phyloP scores from a whole-genome alignment of 2,888 invertebrate species.

The Idaea aversata region DNA sequence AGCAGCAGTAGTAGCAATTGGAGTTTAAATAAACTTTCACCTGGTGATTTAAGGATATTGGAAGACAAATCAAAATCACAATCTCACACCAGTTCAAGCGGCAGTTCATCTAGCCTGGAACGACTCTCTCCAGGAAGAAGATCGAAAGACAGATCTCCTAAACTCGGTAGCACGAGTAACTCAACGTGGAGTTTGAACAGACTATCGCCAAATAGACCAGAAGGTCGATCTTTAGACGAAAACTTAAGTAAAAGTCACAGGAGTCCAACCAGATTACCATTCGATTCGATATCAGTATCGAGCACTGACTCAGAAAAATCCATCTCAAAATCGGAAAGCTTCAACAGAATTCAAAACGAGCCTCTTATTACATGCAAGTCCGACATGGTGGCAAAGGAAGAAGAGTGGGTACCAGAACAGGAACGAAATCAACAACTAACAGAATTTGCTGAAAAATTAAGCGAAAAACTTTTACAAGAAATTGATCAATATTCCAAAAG shows the following conservation, averaged over 20 bases:
- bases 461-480: constrained; percentile 89
- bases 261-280: constrained; percentile 72
- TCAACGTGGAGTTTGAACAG: constrained; percentile 77
- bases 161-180: constrained; percentile 73
- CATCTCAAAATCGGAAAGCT: constrained; percentile 76
- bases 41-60: constrained; percentile 72
- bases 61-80: constrained; percentile 73
- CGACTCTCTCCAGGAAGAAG: constrained; percentile 72
- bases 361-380: constrained; percentile 76
- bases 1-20: constrained; percentile 78
- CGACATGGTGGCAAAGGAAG: constrained; percentile 71
- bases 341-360: constrained; percentile 75
- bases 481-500: constrained; percentile 83
- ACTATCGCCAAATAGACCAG: constrained; percentile 72
- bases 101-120: constrained; percentile 75
- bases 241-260: constrained; percentile 68
- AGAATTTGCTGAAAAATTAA: constrained; percentile 90
- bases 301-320: constrained; percentile 77
- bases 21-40: constrained; percentile 76
- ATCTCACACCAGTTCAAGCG: constrained; percentile 76
- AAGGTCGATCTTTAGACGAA: constrained; percentile 74
- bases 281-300: constrained; percentile 74
- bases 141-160: constrained; percentile 76
- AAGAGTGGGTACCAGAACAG: constrained; percentile 80
- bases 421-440: constrained; percentile 86